Conservation (phyloP, 2,113 vertebrate genomes). For the Gopherus flavomarginatus region DNA sequence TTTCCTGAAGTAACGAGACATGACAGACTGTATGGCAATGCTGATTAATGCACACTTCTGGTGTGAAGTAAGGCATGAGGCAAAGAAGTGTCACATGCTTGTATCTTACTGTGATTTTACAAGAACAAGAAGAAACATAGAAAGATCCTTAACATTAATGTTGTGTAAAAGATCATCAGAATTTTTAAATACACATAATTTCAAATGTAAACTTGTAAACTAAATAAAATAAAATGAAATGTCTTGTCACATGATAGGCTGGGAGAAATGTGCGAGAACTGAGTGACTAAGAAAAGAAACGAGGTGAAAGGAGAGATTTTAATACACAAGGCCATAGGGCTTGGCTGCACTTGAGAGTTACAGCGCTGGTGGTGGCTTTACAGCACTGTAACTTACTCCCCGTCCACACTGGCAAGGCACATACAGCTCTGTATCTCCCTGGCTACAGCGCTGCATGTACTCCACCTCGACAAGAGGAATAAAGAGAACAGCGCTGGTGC, state of each 20-base stretch:
- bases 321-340: background rate
- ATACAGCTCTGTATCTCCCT: too few species aligned
- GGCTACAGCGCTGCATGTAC: too few species aligned
- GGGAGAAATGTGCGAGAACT: background rate
- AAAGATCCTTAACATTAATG: background rate
- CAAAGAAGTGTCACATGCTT: background rate
- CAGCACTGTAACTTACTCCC: too few species aligned
- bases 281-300: background rate
- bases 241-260: background rate
- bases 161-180: background rate
- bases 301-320: background rate
- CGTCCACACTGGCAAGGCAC: too few species aligned
- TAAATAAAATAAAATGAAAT: background rate
- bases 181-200: background rate
- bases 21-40: rapidly evolving
- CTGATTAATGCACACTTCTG: background rate
- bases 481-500: too few species aligned
- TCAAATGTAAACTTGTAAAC: background rate
- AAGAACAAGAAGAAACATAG: background rate
- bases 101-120: background rate
- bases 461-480: too few species aligned
- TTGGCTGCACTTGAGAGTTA: too few species aligned
- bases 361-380: too few species aligned
- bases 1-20: background rate
- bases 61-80: background rate